A percentile compares a stretch with the other conserved stretches of the same genome.
phyloP scores from a whole-genome alignment of 2,888 invertebrate genomes.

The Chrysina gloriosa region DNA sequence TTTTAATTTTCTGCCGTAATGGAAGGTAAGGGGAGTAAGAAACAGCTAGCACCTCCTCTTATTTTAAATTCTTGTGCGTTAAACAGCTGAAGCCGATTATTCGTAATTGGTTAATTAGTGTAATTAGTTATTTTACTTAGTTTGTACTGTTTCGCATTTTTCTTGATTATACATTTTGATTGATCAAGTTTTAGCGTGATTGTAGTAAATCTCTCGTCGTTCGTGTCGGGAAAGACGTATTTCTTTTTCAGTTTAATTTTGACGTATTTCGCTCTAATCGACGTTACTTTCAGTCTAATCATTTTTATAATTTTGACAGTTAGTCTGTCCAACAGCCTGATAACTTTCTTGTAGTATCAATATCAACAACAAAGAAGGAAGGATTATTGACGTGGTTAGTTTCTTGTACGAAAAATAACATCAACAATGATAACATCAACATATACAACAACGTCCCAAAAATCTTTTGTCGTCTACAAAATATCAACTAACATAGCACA shows the following conservation, averaged over 20 bases:
- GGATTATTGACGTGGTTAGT: not conserved
- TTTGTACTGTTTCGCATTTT: slow-evolving; percentile 27
- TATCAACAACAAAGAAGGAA: slow-evolving; percentile 5
- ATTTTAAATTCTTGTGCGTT: slow-evolving; percentile 40
- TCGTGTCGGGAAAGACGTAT: not conserved
- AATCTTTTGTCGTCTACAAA: slow-evolving; percentile 32
- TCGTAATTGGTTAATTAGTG: slow-evolving; percentile 17
- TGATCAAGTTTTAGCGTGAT: slow-evolving; percentile 11
- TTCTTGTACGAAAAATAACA: slow-evolving; percentile 11
- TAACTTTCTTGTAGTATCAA: slow-evolving; percentile 4
- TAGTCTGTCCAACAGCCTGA: slow-evolving; percentile 23
- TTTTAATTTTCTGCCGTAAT: slow-evolving; percentile 37
- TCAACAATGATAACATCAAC: slow-evolving; percentile 40
- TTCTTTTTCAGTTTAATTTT: slow-evolving; percentile 49
- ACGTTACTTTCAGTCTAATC: slow-evolving; percentile 45
- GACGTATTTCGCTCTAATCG: slow-evolving; percentile 47
- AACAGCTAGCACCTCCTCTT: slow-evolving; percentile 5
- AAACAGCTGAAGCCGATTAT: slow-evolving; percentile 30
- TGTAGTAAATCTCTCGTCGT: not conserved
- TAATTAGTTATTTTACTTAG: slow-evolving; percentile 10
- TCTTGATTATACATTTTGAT: slow-evolving; percentile 28
- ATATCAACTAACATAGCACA: slow-evolving; percentile 30
- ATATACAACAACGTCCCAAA: slow-evolving; percentile 36
- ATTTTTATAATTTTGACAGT: slow-evolving; percentile 33
- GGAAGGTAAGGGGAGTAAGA: slow-evolving; percentile 18